Conservation (phyloP, 2,888 invertebrate genomes). For the Drosophila eohydei region DNA sequence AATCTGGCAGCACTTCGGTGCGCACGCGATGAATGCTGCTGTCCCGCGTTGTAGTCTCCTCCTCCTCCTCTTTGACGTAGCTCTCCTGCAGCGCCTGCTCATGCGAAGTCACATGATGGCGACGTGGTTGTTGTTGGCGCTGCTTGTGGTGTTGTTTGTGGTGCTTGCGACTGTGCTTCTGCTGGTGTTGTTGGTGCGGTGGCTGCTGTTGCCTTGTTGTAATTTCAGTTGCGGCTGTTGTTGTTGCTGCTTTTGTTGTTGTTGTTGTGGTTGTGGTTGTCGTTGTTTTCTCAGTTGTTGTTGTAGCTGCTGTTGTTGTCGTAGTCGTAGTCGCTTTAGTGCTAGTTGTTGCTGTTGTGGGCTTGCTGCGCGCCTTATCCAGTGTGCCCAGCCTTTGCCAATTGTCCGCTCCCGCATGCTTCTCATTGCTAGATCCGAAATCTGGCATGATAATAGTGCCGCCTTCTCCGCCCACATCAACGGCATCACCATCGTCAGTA, state of each 20-base stretch:
- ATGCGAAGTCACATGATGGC: constrained; percentile 61
- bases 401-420: constrained; percentile 50
- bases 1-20: constrained; percentile 83
- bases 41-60: constrained; percentile 80
- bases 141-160: constrained; percentile 48
- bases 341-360: constrained; percentile 13
- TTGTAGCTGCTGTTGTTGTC: constrained; percentile 21
- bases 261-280: constrained; percentile 28
- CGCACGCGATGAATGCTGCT: constrained; percentile 84
- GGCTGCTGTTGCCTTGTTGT: constrained; percentile 37
- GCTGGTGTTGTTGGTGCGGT: constrained; percentile 33
- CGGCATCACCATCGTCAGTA: constrained; percentile 36
- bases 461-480: constrained; percentile 28
- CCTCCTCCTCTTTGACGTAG: constrained; percentile 39
- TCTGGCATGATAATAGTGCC: constrained; percentile 57
- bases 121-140: constrained; percentile 56
- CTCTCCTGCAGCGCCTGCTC: constrained; percentile 59
- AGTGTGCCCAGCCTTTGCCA: constrained; percentile 71
- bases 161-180: constrained; percentile 38
- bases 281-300: constrained; percentile 23
- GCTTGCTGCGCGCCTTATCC: constrained; percentile 54
- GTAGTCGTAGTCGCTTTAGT: constrained; percentile 34
- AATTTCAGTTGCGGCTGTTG: constrained; percentile 33
- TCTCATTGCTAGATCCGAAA: constrained; percentile 55
- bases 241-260: constrained; percentile 29